Conservation (phyloP, 2,888 invertebrate genomes). For the Dolichopus griseipennis region DNA sequence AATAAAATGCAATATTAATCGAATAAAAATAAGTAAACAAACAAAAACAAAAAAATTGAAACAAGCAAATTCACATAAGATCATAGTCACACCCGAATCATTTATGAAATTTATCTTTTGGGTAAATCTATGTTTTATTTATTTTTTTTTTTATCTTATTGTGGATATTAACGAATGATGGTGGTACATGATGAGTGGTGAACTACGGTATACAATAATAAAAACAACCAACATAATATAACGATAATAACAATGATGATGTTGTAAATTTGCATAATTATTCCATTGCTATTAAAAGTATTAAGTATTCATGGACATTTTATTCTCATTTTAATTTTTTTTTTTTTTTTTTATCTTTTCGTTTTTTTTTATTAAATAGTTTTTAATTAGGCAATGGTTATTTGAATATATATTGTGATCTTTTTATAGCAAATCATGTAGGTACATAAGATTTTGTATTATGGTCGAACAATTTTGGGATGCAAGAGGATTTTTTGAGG, state of each 20-base stretch:
- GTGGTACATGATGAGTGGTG: neutral
- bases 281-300: neutral
- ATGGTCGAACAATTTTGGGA: too few relatives aligned
- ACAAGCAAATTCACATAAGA: neutral
- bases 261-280: neutral
- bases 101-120: neutral
- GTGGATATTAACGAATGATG: neutral
- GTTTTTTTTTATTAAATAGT: neutral
- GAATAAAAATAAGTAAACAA: too few relatives aligned
- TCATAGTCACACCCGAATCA: slow-evolving; percentile 1
- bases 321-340: too few relatives aligned
- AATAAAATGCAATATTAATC: too few relatives aligned
- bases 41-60: too few relatives aligned
- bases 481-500: too few relatives aligned
- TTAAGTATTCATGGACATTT: neutral
- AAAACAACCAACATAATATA: too few relatives aligned
- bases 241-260: neutral
- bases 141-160: neutral
- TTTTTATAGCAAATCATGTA: too few relatives aligned
- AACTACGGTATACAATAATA: too few relatives aligned
- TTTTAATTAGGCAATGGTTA: too few relatives aligned
- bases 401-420: too few relatives aligned
- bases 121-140: neutral
- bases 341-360: neutral
- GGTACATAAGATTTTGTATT: too few relatives aligned